These are phyloP conservation scores for Poecilus cupreus DNA, from an alignment of 2,888 invertebrate species.

Conservation along the genomic window DNA sequence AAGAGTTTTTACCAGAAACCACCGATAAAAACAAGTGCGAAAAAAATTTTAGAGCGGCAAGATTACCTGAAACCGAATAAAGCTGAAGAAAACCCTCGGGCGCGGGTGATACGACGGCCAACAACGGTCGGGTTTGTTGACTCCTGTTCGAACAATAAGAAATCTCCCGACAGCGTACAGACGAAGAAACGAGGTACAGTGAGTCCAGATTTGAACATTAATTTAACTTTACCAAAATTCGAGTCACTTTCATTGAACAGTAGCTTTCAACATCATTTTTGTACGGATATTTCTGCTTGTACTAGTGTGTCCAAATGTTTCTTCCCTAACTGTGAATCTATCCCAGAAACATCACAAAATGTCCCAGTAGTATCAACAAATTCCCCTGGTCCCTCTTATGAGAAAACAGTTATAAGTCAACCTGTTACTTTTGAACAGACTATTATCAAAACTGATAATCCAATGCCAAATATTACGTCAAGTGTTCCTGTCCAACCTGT, in stretches of 20 bases:
- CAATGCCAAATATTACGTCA: conserved; percentile 5
- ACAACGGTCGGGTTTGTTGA: neutral
- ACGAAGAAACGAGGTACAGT: conserved; percentile 50
- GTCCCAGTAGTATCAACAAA: neutral
- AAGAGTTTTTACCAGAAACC: neutral
- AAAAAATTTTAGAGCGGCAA: conserved; percentile 50
- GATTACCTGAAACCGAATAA: conserved; percentile 36
- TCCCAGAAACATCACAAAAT: neutral
- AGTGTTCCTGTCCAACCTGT: conserved; percentile 4
- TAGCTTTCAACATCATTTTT: conserved; percentile 56
- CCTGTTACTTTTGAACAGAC: conserved; percentile 8
- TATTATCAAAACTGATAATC: neutral
- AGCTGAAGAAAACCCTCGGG: conserved; percentile 40
- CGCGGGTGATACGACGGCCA: conserved; percentile 5
- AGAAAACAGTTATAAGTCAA: conserved; percentile 1
- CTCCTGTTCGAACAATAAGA: neutral
- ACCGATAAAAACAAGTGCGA: neutral
- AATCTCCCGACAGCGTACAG: neutral
- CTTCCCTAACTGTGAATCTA: neutral
- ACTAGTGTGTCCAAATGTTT: conserved; percentile 28
- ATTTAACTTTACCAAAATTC: conserved; percentile 46
- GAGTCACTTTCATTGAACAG: conserved; percentile 50
- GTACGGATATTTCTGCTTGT: conserved; percentile 52
- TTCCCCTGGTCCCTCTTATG: neutral
- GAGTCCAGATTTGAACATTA: conserved; percentile 49